Conservation (phyloP, 2,113 vertebrate genomes). For the Tursiops truncatus region DNA sequence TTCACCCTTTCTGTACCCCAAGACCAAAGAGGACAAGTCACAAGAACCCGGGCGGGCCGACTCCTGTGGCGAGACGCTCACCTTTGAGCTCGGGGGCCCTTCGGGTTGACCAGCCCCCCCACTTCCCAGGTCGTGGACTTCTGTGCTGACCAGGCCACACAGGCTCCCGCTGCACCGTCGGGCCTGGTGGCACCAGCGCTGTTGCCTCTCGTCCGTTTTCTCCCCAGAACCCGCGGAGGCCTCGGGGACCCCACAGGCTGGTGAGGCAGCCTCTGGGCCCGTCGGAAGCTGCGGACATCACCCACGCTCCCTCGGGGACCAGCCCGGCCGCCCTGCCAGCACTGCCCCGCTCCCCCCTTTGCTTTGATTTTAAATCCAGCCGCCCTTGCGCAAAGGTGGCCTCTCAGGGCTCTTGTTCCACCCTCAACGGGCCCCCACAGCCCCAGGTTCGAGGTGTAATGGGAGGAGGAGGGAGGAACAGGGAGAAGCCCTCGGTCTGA, state of each 20-base stretch:
- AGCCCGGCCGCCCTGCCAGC: background rate
- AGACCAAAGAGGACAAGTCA: background rate
- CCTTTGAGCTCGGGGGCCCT: background rate
- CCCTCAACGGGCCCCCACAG: background rate
- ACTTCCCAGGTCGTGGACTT: background rate
- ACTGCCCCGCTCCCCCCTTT: rapidly evolving
- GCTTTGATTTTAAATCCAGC: background rate
- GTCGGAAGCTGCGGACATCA: too few species aligned
- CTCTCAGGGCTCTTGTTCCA: background rate
- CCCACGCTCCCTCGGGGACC: too few species aligned
- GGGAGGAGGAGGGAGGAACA: background rate
- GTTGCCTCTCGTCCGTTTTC: background rate
- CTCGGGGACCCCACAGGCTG: background rate
- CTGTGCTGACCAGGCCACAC: background rate
- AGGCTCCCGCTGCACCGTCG: background rate
- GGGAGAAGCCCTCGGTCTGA: background rate
- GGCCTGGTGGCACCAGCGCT: background rate
- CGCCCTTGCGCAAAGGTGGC: rapidly evolving
- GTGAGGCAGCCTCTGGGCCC: background rate
- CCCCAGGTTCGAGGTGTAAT: too few species aligned
- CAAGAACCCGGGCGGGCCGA: too few species aligned
- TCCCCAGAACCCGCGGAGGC: background rate
- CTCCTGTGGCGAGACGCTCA: background rate
- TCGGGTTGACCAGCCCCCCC: too few species aligned
- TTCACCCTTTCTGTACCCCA: too few species aligned